These are phyloP conservation scores for Melangyna quadrimaculata DNA, from an alignment of 2,888 invertebrate genomes.

Conservation along the genomic window DNA sequence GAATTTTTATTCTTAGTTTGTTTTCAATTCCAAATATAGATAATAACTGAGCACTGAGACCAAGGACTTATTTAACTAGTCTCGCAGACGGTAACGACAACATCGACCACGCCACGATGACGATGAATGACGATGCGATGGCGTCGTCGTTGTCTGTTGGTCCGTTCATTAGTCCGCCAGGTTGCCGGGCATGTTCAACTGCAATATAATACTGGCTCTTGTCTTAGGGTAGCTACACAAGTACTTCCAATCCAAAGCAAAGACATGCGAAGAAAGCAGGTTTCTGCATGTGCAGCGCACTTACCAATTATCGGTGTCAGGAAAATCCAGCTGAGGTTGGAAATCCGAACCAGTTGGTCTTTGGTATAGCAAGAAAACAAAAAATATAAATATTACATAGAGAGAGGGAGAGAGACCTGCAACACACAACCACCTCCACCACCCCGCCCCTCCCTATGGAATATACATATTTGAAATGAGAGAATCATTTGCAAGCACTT, in stretches of 20 bases:
- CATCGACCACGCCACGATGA: neutral
- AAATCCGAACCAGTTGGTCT: conserved; percentile 63
- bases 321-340: conserved; percentile 63
- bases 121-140: neutral
- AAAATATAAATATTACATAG: neutral
- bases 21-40: conserved; percentile 67
- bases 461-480: neutral
- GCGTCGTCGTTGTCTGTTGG: neutral
- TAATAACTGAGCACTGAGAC: conserved; percentile 51
- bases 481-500: neutral
- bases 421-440: neutral
- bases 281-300: conserved; percentile 47
- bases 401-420: neutral
- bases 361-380: neutral
- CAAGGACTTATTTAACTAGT: conserved; percentile 66
- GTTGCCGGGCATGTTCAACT: conserved; percentile 20
- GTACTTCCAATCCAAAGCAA: neutral
- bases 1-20: conserved; percentile 66
- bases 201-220: neutral
- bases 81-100: conserved; percentile 29
- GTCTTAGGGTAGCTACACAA: conserved; percentile 1
- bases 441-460: neutral
- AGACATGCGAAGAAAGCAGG: conserved; percentile 60
- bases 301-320: conserved; percentile 62
- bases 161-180: neutral